These are phyloP conservation scores for Eremobia ochroleuca DNA, from an alignment of 2,888 invertebrate species.

Conservation along the genomic window DNA sequence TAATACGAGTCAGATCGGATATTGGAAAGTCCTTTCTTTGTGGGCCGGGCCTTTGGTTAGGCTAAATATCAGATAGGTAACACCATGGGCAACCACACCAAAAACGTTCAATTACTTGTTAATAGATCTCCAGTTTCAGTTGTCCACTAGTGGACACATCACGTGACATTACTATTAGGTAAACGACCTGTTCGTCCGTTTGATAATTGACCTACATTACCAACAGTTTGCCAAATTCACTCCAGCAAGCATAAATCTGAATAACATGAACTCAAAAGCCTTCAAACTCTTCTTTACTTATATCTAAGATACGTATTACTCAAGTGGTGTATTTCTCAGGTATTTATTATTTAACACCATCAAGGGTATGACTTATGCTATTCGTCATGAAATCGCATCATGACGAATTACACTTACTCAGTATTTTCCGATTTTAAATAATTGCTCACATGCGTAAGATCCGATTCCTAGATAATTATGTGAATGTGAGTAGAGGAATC, in stretches of 20 bases:
- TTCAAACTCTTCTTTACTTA: background rate
- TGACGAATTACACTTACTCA: slow-evolving; percentile 22
- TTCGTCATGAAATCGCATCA: slow-evolving; percentile 24
- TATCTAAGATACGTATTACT: background rate
- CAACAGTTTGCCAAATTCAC: slow-evolving; percentile 28
- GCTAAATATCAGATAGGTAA: background rate
- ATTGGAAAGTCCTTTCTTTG: background rate
- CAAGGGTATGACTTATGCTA: slow-evolving; percentile 26
- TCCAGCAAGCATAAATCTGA: background rate
- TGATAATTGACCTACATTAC: slow-evolving; percentile 31
- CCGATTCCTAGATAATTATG: slow-evolving; percentile 22
- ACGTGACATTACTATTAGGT: slow-evolving; percentile 39
- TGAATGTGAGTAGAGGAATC: background rate
- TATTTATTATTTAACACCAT: background rate
- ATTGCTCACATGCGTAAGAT: slow-evolving; percentile 29
- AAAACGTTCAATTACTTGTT: background rate
- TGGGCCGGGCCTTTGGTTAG: no score
- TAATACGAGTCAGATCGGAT: background rate
- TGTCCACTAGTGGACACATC: slow-evolving; percentile 2
- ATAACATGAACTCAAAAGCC: background rate
- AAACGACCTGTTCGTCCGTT: slow-evolving; percentile 39
- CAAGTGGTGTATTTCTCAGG: background rate
- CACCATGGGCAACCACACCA: background rate
- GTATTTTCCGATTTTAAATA: slow-evolving; percentile 8
- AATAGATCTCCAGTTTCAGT: slow-evolving; percentile 16